Evolutionary conservation across 1,140 invertebrate species (phyloP).

Genomic region (Drosophila nikananu): DNA sequence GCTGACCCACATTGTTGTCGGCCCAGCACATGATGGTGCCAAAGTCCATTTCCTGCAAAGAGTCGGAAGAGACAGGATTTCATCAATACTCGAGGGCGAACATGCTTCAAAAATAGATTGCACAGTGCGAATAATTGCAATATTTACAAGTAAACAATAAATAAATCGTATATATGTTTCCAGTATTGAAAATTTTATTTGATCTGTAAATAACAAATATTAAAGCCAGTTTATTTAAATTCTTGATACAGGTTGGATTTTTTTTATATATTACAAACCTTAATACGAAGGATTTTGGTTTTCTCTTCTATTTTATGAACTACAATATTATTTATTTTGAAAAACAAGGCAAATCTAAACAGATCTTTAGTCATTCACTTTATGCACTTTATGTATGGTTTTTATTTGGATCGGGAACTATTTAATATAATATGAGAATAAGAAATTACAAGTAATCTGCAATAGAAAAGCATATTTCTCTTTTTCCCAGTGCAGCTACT

Average conservation of each 20-base stretch:
- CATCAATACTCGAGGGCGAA: constrained; percentile 18
- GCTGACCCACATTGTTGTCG: constrained; percentile 89
- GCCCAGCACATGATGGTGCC: constrained; percentile 90
- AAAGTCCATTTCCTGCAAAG: constrained; percentile 88
- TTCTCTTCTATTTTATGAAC: background rate
- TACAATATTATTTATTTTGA: background rate
- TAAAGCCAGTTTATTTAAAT: background rate
- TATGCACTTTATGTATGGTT: no score
- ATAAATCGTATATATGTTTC: background rate
- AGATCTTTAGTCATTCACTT: background rate
- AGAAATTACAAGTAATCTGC: background rate
- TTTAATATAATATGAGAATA: background rate
- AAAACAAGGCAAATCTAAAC: background rate
- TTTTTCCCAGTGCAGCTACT: constrained; percentile 14
- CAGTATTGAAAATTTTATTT: background rate
- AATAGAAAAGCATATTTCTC: background rate
- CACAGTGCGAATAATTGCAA: background rate
- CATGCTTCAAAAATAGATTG: constrained; percentile 17
- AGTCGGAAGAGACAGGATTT: constrained; percentile 24
- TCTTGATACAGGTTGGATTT: background rate
- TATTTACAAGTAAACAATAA: background rate
- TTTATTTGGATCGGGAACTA: no score
- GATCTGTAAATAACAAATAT: background rate
- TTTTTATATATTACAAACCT: no score
- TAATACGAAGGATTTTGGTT: background rate